A percentile compares a stretch with the other conserved stretches of the same genome.
Evolutionary conservation across 2,113 vertebrate genomes (phyloP).

Genomic region (Chaenogobius annularis): DNA sequence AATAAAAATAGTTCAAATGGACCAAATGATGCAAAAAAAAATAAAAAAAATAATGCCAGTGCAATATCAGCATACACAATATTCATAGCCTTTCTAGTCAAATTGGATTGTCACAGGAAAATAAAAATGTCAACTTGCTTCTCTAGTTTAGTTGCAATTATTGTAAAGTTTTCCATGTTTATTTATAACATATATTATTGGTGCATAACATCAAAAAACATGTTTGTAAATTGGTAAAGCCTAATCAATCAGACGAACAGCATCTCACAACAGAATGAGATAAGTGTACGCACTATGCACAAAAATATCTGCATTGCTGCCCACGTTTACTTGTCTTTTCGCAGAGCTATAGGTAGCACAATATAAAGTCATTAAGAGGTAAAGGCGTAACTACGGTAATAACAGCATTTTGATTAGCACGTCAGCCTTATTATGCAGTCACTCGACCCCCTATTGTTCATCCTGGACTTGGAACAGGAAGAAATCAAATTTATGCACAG

Average conservation of each 20-base stretch:
- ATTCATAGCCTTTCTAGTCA: neutral
- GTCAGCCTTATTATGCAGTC: conserved; percentile 45
- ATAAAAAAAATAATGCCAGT: no score
- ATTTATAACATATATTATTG: neutral
- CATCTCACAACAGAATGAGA: neutral
- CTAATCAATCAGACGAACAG: neutral
- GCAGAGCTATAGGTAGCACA: conserved; percentile 11
- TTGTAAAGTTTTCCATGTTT: neutral
- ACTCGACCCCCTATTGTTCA: conserved; percentile 29
- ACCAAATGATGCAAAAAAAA: no score
- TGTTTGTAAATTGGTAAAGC: neutral
- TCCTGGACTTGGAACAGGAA: conserved; percentile 26
- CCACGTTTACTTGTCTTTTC: conserved; percentile 4
- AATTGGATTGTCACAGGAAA: neutral
- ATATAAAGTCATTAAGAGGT: conserved; percentile 26
- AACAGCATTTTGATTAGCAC: conserved; percentile 51
- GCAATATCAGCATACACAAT: neutral
- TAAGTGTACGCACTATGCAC: neutral
- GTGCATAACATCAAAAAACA: neutral
- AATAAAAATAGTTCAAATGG: no score
- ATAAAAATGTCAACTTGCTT: no score
- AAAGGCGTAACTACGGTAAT: conserved; percentile 39
- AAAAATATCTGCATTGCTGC: conserved; percentile 4
- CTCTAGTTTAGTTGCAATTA: no score
- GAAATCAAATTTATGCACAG: conserved; percentile 17